Percentiles rank a stretch among this genome's conserved stretches.
These are phyloP conservation scores for Parascotia fuliginaria DNA, from an alignment of 2,888 invertebrate species.

Conservation along the genomic window DNA sequence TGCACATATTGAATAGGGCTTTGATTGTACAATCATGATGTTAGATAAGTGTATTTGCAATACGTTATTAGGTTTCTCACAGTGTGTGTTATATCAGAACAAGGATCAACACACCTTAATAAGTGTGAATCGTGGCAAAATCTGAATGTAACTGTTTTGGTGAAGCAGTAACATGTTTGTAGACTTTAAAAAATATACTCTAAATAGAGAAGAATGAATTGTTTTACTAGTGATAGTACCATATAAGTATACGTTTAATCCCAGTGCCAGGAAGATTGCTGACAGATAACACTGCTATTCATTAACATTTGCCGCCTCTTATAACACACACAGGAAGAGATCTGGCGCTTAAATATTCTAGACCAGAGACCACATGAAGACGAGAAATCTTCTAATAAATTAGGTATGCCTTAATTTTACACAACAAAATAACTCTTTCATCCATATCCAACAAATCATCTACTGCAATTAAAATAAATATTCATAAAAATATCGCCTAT, in stretches of 20 bases:
- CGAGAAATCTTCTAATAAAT: too few relatives aligned
- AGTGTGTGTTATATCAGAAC: constrained; percentile 15
- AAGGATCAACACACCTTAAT: background rate
- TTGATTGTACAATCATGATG: constrained; percentile 36
- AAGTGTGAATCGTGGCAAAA: background rate
- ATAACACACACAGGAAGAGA: too few relatives aligned
- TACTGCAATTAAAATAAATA: background rate
- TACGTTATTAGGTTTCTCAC: constrained; percentile 4
- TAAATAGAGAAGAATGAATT: too few relatives aligned
- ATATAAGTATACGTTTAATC: too few relatives aligned
- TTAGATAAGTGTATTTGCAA: constrained; percentile 2
- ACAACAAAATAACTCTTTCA: constrained; percentile 2
- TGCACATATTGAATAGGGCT: constrained; percentile 35
- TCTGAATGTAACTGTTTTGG: background rate
- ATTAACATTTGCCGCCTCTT: too few relatives aligned
- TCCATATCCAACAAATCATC: constrained; percentile 2
- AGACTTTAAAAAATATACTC: too few relatives aligned
- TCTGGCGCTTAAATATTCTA: too few relatives aligned
- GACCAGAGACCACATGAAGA: too few relatives aligned
- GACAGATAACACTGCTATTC: too few relatives aligned
- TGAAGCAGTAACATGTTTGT: too few relatives aligned
- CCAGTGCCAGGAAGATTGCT: too few relatives aligned
- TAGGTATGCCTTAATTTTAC: background rate
- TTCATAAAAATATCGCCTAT: constrained; percentile 3
- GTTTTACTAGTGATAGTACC: too few relatives aligned